Conservation (phyloP, 1,140 invertebrate genomes). For the Centruroides sculpturatus region DNA sequence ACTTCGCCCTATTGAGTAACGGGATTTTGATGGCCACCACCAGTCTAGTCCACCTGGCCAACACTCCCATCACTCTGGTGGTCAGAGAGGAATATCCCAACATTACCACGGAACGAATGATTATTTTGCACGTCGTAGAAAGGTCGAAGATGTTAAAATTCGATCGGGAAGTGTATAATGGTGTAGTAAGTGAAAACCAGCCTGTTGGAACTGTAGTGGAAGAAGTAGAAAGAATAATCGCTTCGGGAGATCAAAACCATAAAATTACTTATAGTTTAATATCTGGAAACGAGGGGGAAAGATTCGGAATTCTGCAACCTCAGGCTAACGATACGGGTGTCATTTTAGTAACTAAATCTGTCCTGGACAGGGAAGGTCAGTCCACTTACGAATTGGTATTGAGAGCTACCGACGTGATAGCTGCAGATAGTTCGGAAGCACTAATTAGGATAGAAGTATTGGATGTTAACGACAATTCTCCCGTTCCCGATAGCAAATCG, state of each 20-base stretch:
- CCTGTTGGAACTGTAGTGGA: conserved; percentile 48
- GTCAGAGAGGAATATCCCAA: conserved; percentile 64
- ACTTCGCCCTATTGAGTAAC: conserved; percentile 65
- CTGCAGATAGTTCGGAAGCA: conserved; percentile 47
- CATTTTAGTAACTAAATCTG: conserved; percentile 50
- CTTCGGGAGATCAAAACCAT: neutral
- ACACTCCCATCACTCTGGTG: conserved; percentile 60
- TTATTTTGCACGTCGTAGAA: conserved; percentile 67
- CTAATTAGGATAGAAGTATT: conserved; percentile 44
- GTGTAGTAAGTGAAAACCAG: conserved; percentile 56
- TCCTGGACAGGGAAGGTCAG: conserved; percentile 54
- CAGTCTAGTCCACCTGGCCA: conserved; percentile 56
- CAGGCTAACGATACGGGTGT: conserved; percentile 33
- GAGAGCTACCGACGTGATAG: conserved; percentile 55
- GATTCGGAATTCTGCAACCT: conserved; percentile 27
- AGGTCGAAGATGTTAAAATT: conserved; percentile 62
- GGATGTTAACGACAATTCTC: conserved; percentile 83
- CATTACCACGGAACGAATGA: conserved; percentile 54
- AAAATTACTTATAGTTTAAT: conserved; percentile 2
- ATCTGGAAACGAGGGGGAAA: neutral
- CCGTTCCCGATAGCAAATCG: conserved; percentile 54
- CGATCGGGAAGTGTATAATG: conserved; percentile 46
- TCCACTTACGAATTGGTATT: conserved; percentile 51
- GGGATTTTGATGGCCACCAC: conserved; percentile 79
- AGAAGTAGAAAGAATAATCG: conserved; percentile 29